Percentiles rank a stretch among this genome's conserved stretches.
Evolutionary conservation across 1,140 invertebrate species (phyloP).

Genomic region (Orius insidiosus): DNA sequence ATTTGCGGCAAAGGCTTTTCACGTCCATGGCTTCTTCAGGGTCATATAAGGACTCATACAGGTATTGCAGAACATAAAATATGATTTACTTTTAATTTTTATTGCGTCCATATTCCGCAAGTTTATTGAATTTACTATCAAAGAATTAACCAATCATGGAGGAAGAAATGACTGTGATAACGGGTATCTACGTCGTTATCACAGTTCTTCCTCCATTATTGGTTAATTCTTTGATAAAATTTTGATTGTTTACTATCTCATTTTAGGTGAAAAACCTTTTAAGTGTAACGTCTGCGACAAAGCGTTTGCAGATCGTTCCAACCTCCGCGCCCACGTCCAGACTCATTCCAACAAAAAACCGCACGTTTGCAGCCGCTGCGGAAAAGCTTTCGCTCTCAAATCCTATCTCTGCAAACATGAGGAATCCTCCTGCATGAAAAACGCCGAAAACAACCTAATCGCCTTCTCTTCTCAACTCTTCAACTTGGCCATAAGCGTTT

Average conservation of each 20-base stretch:
- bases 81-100: too few relatives aligned
- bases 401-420: conserved; percentile 92
- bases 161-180: too few relatives aligned
- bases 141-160: too few relatives aligned
- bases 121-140: too few relatives aligned
- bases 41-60: conserved; percentile 75
- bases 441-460: conserved; percentile 1
- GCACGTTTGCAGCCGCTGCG: conserved; percentile 66
- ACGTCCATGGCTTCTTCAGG: conserved; percentile 84
- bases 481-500: too few relatives aligned
- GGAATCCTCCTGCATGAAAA: conserved; percentile 61
- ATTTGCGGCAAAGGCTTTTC: conserved; percentile 86
- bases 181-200: too few relatives aligned
- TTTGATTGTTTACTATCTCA: too few relatives aligned
- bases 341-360: conserved; percentile 77
- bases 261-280: conserved; percentile 78
- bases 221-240: too few relatives aligned
- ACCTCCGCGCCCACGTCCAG: conserved; percentile 83
- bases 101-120: too few relatives aligned
- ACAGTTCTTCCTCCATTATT: too few relatives aligned
- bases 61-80: conserved; percentile 31
- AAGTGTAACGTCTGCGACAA: conserved; percentile 76
- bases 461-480: too few relatives aligned
- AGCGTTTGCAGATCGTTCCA: conserved; percentile 88
- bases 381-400: conserved; percentile 84